Base-by-base conservation (phyloP, 2,113 vertebrate genomes). In the Emberiza fucata region DNA sequence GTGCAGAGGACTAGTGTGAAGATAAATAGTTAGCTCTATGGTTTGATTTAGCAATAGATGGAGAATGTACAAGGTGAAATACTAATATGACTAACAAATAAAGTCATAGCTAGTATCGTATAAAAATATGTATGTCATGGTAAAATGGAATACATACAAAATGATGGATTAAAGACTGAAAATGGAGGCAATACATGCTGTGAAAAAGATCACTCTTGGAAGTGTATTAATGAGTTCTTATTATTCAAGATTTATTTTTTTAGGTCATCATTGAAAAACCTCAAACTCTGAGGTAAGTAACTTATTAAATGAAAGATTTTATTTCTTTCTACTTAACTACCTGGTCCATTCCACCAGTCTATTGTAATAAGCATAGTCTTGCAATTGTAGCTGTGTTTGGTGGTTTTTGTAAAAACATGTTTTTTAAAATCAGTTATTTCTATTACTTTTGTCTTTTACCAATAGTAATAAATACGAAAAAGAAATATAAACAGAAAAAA, bases 221-320 rank as follows among this genome's bases (percentile, higher is more conserved):
- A 64, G 2, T 4, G 28, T 68, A 25, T 39, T 47, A 33, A 12
- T 22, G 7, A 6, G 5, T 59, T 81, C 8, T 85, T 95, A 51
- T n/a, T 27, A 44, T 54, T 40, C 44, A 89, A 37, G 14, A 22
- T 21, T 25, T 51, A 7, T 47, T 73, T 92, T 80, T 84, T 78
- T 12, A 61, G 0, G 0, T 45, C 2, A 4, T 40, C 4, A 3
- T 42, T 65, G 28, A 80, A 84, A 69, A 8, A 45, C 28, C 8
- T 47, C 8, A 48, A 0, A 3, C 33, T 56, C 50, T 80, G 28
- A 40, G 35, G 28, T 21, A 82, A 60, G 25, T 21, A 82, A 56
- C 3, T 68, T 16, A 44, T 35, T 37, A 56, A 28, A 3, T 7
- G 37, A 65, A 87, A 77, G 3, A 53, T 11, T 83, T 63, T 37